Evolutionary conservation across 2,113 vertebrate species (phyloP).

Genomic region (Cephalopterus ornatus): DNA sequence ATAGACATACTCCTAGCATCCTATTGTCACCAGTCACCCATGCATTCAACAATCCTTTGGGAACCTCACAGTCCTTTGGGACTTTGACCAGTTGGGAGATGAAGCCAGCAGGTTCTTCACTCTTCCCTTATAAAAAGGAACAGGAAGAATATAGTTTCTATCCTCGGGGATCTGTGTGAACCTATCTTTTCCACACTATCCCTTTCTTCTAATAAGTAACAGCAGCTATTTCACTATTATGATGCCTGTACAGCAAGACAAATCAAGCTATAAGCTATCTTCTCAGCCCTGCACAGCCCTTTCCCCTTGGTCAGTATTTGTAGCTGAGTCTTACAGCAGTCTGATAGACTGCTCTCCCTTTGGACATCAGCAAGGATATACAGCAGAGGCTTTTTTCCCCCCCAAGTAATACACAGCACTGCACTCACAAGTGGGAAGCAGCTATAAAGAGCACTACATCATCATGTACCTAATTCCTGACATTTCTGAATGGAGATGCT

Average conservation of each 20-base stretch:
- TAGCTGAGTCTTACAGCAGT: neutral
- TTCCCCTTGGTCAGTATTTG: neutral
- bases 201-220: neutral
- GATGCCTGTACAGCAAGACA: neutral
- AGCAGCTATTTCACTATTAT: neutral
- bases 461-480: neutral
- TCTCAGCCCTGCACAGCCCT: neutral
- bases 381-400: accelerated
- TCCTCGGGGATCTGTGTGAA: neutral
- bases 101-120: neutral
- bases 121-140: neutral
- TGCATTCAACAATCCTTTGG: neutral
- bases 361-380: neutral
- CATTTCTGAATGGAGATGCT: neutral
- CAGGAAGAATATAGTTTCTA: neutral
- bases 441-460: neutral
- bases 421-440: neutral
- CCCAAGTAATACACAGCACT: neutral
- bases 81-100: neutral
- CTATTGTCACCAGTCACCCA: accelerated
- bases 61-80: no score
- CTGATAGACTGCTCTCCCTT: neutral
- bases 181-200: neutral
- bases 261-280: neutral
- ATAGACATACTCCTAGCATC: neutral